These are phyloP conservation scores for Herminia tarsipennalis DNA, from an alignment of 2,888 invertebrate species.

Conservation along the genomic window DNA sequence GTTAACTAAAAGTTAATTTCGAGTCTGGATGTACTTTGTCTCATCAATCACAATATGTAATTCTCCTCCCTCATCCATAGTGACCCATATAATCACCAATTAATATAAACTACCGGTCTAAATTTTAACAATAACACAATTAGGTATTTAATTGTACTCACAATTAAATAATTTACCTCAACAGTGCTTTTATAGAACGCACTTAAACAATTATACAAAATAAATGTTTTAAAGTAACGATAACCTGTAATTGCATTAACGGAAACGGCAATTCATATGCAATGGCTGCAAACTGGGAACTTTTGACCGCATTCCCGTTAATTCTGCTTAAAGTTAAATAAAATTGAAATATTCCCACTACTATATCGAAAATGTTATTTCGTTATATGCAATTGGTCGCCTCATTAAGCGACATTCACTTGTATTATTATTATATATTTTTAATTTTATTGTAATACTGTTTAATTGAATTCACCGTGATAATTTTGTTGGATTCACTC, in stretches of 20 bases:
- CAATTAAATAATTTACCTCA: no score
- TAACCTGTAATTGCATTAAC: slow-evolving; percentile 42
- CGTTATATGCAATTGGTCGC: slow-evolving; percentile 35
- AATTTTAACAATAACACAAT: no score
- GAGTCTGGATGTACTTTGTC: no score
- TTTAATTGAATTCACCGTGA: slow-evolving; percentile 40
- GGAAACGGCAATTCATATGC: slow-evolving; percentile 50
- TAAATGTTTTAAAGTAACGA: slow-evolving; percentile 36
- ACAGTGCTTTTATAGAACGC: no score
- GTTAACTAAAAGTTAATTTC: no score
- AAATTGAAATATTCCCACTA: slow-evolving; percentile 42
- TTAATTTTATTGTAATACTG: slow-evolving; percentile 43
- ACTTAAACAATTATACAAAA: slow-evolving; percentile 33
- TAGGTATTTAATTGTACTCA: background rate
- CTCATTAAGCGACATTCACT: slow-evolving; percentile 43
- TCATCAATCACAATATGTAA: no score
- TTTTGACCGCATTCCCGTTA: slow-evolving; percentile 52
- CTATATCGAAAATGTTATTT: slow-evolving; percentile 30
- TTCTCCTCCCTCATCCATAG: no score
- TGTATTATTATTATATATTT: slow-evolving; percentile 40
- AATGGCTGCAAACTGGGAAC: slow-evolving; percentile 47
- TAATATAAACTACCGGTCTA: no score
- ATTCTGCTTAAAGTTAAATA: slow-evolving; percentile 51
- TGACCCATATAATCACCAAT: no score
- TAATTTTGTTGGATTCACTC: slow-evolving; percentile 35